Evolutionary conservation across 2,888 invertebrate genomes (phyloP), one percentile per base, ranked within the genome.

Genomic region (Coleophora deauratella): DNA sequence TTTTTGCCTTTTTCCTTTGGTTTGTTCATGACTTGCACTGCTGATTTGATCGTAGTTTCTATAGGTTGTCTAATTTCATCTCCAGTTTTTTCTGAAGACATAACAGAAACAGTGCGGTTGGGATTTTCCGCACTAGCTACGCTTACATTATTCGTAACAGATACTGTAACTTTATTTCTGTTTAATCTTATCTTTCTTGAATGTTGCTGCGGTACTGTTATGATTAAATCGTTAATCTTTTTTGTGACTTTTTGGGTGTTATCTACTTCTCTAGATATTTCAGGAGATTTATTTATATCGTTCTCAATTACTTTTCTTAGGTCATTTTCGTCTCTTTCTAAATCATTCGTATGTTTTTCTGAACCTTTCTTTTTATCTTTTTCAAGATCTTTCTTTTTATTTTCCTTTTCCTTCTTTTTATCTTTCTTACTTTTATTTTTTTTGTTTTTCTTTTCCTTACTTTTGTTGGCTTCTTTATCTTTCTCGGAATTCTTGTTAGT

Each of bases 141-240:
- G 3, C 27, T 33, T 1, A 32, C 27, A 10, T 8, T 37, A 31
- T 45, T 50, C 10, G 45, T 28, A 12, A 49, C 42, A 7, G 53
- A 40, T 1, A 49, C 45, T 2, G 50, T 41, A 0, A 48, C 45
- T 44, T 70, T 79, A 15, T 53, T 70, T 11, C 86, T 52, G n/a
- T 79, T 84, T 0, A 86, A 59, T 67, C 76, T 82, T 1, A 86
- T 85, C 52, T 74, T 84, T 40, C 75, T 61, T 1, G 66, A 59
- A 1, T 61, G 45, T 44, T 70, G 42, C 39, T 72, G 70, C 2
- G 84, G 84, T 0, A 82, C 75, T 0, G 76, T 84, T 39, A 85
- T 72, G 0, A 74, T 52, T 1, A 81, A 50, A 39, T 82, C 66
- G 27, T 68, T 79, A 4, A 72, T 50, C 9, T 59, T 57, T 52